phyloP scores from a whole-genome alignment of 2,113 vertebrate species.

The Dasyornis broadbenti region DNA sequence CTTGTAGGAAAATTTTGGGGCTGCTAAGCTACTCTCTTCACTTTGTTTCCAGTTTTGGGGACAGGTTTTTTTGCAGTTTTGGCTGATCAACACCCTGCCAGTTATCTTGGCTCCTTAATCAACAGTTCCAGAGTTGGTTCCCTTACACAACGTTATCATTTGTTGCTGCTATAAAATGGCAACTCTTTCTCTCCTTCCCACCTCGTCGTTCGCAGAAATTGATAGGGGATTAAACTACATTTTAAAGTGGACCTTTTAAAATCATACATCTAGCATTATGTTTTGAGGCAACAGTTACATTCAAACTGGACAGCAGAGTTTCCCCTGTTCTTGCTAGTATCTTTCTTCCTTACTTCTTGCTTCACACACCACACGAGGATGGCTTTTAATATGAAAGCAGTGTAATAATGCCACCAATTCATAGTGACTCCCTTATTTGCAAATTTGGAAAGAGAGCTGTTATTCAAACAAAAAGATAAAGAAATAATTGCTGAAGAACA shows the following conservation, averaged over 20 bases:
- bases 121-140: not conserved
- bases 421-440: not conserved
- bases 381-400: not conserved
- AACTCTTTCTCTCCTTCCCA: not conserved
- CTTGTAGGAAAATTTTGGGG: not conserved
- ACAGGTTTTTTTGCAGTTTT: not conserved
- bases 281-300: not conserved
- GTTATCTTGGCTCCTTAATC: not conserved
- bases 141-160: not conserved
- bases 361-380: not conserved
- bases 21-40: not conserved
- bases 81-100: not conserved
- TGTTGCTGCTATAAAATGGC: not conserved
- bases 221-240: not conserved
- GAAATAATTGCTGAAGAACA: not conserved
- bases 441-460: not conserved
- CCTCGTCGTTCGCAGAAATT: not conserved
- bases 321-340: not conserved
- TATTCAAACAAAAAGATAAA: not conserved
- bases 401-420: not conserved
- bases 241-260: not conserved
- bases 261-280: not conserved
- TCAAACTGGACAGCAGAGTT: not conserved
- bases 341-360: not conserved
- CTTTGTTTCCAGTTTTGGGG: not conserved